These are phyloP conservation scores for Aplodontia rufa DNA, from an alignment of 2,113 vertebrate genomes.

Conservation along the genomic window DNA sequence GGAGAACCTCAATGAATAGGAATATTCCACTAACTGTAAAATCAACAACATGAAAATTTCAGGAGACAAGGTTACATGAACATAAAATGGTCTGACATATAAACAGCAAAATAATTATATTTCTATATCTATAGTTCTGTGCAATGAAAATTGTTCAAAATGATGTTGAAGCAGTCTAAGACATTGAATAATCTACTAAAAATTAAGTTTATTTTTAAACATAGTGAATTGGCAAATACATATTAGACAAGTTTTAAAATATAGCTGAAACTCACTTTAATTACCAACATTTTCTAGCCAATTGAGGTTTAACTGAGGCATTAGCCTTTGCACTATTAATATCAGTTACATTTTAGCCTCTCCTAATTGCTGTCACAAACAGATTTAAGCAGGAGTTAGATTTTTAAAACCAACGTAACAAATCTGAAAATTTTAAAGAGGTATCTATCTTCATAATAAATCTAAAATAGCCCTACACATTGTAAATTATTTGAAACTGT, in stretches of 20 bases:
- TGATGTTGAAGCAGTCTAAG: not conserved
- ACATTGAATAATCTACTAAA: not conserved
- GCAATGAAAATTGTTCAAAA: constrained; percentile 31
- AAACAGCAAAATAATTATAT: not conserved
- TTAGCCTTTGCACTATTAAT: not conserved
- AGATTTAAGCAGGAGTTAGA: constrained; percentile 11
- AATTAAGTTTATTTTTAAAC: constrained; percentile 5
- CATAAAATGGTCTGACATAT: not conserved
- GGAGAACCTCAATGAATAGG: not conserved
- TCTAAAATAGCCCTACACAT: not conserved
- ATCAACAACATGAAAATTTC: not conserved
- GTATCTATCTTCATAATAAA: not conserved
- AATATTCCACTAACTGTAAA: constrained; percentile 18
- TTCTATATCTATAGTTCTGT: not conserved
- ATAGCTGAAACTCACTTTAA: not conserved
- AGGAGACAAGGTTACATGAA: not conserved
- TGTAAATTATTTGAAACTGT: not conserved
- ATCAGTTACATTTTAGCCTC: constrained; percentile 5
- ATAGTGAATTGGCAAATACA: constrained; percentile 3
- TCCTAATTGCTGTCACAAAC: not conserved
- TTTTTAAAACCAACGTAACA: not conserved
- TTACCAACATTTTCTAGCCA: not conserved
- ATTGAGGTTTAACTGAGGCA: not conserved
- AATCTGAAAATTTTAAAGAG: not conserved
- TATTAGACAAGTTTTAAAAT: not conserved